Conservation (phyloP, 1,140 invertebrate species). For the Zaprionus ornatus region DNA sequence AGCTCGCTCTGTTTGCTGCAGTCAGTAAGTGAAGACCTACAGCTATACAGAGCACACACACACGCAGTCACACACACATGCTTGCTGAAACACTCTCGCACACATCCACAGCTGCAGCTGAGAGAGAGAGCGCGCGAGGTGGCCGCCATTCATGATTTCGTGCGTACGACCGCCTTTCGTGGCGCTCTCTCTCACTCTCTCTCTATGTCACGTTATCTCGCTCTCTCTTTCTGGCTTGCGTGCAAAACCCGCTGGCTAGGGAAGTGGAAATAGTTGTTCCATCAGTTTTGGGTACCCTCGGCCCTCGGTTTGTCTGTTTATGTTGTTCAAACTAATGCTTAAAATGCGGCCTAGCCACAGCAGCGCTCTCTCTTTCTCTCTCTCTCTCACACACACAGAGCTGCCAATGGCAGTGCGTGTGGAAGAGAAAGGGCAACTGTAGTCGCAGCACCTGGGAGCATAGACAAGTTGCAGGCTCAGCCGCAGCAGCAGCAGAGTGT, state of each 20-base stretch:
- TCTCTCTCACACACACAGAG: background rate
- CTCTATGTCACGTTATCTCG: background rate
- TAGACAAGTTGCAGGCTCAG: conserved; percentile 23
- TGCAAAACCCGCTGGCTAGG: conserved; percentile 20
- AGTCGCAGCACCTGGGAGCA: conserved; percentile 29
- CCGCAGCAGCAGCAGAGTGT: conserved; percentile 1
- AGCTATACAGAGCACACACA: conserved; percentile 40
- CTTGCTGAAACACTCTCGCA: background rate
- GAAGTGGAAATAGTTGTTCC: conserved; percentile 57
- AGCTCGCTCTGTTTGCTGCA: conserved; percentile 52
- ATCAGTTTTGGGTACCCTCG: conserved; percentile 10
- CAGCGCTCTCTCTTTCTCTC: conserved; percentile 31
- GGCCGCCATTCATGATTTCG: conserved; percentile 75
- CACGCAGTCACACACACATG: conserved; percentile 18
- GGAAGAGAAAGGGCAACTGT: conserved; percentile 8
- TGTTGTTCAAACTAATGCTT: conserved; percentile 82
- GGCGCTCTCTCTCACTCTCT: conserved; percentile 35
- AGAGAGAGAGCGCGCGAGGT: conserved; percentile 18
- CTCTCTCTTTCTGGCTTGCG: background rate
- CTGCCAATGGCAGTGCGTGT: background rate
- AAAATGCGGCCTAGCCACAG: conserved; percentile 72
- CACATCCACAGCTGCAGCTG: conserved; percentile 3
- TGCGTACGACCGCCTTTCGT: conserved; percentile 47
- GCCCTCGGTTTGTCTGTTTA: conserved; percentile 53
- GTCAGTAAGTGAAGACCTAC: conserved; percentile 77